A percentile compares a stretch with the other conserved stretches of the same genome.
These are phyloP conservation scores for Xenus cinereus DNA, from an alignment of 2,113 vertebrate genomes.

Conservation along the genomic window DNA sequence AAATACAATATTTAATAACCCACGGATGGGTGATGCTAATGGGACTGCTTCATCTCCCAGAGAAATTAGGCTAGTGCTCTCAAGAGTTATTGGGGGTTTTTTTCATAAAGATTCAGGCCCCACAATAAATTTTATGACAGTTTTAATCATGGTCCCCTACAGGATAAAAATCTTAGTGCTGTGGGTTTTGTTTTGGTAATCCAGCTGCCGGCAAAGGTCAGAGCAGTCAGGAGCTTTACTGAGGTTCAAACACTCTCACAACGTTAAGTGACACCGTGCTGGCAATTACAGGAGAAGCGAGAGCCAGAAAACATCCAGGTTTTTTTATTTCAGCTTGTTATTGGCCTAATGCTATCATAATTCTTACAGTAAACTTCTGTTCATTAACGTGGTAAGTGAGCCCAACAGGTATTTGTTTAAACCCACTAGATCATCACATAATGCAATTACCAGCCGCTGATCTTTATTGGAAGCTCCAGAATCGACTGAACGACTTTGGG, in stretches of 20 bases:
- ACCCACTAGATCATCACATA: background rate
- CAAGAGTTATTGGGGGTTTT: background rate
- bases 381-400: background rate
- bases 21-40: rapidly evolving
- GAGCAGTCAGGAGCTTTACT: background rate
- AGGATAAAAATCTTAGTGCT: background rate
- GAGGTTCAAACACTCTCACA: background rate
- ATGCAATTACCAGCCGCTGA: background rate
- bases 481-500: background rate
- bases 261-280: background rate
- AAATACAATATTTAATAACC: background rate
- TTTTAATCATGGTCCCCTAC: background rate
- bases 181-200: background rate
- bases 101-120: background rate
- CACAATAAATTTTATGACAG: background rate
- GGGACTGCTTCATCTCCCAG: background rate
- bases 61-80: background rate
- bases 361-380: background rate
- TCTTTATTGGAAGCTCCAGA: background rate
- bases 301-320: background rate
- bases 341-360: background rate
- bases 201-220: background rate
- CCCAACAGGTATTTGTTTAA: background rate
- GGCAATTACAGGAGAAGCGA: background rate
- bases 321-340: background rate